Base-by-base conservation (phyloP, 2,888 invertebrate species). In the Hydraecia micacea region DNA sequence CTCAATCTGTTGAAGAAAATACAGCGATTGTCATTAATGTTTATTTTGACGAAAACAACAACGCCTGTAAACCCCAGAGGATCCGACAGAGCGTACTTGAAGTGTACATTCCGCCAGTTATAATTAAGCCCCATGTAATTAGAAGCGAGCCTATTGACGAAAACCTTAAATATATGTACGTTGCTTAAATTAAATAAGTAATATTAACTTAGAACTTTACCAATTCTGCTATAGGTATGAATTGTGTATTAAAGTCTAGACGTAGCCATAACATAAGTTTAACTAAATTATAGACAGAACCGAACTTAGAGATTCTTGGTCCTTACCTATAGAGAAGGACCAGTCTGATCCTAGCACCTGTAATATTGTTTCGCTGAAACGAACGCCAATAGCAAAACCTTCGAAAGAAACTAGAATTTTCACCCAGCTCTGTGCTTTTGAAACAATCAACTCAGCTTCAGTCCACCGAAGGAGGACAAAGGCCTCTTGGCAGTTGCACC, bases 381-480 rank as follows among this genome's bases (percentile, higher is more conserved):
- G 3, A 72, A 28, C 46, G 36, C 9, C 39, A 65, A 32, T 25
- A 39, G 42, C 67, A 36, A 60, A 52, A 18, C 6, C n/a, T 55
- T 36, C 21, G 6, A 42, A 39, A 62, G 13, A 55, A 21, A 42
- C 46, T 6, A 11, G 18, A 5, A 32, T 28, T 55, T 39, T 28
- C 0, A 55, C 13, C 11, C 46, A 62, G 60, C 18, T 46, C 15
- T 11, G n/a, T 66, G 80, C 42, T 73, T 52, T 60, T 42, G 9
- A 62, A 52, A 62, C 67, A 42, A 72, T 52, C 32, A 28, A 46
- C 11, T 32, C 46, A 4, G 60, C 67, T 52, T 36, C 28, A 80
- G 73, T 67, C 80, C 73, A 25, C 60, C 28, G 79, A 80, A 25
- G 62, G 49, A 66, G 25, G 52, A 79, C 73, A 68, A 80, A 73